Evolutionary conservation across 2,797 vertebrate genomes (phyloP).

Genomic region (Dromococcyx pavoninus): DNA sequence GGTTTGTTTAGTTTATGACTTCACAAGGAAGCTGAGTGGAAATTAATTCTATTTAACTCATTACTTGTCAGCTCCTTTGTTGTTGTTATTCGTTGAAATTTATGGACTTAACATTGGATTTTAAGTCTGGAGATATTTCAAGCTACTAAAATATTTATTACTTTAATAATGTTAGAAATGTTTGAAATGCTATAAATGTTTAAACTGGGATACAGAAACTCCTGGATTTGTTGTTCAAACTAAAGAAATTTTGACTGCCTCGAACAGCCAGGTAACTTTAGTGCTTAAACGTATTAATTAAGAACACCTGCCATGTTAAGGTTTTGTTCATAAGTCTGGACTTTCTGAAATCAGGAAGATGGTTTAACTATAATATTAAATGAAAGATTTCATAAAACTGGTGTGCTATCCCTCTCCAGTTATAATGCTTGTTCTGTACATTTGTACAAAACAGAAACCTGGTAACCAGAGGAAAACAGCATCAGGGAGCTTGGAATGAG

Average conservation of each 20-base stretch:
- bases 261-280: background rate
- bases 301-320: background rate
- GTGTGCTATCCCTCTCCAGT: background rate
- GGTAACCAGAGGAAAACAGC: background rate
- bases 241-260: constrained; percentile 7
- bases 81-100: constrained; percentile 49
- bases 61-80: constrained; percentile 56
- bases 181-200: constrained; percentile 58
- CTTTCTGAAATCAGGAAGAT: constrained; percentile 18
- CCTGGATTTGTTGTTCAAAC: constrained; percentile 11
- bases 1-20: constrained; percentile 58
- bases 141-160: constrained; percentile 60
- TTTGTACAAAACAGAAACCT: background rate
- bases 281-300: background rate
- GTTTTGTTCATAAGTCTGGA: constrained; percentile 22
- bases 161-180: constrained; percentile 44
- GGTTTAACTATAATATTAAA: background rate
- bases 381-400: background rate
- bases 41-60: constrained; percentile 64
- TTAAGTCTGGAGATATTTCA: constrained; percentile 54
- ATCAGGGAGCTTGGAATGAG: background rate
- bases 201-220: constrained; percentile 23
- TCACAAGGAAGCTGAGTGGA: constrained; percentile 43
- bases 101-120: constrained; percentile 27
- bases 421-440: background rate